Conservation (phyloP, 2,113 vertebrate species). For the Potamarius usumacintae region DNA sequence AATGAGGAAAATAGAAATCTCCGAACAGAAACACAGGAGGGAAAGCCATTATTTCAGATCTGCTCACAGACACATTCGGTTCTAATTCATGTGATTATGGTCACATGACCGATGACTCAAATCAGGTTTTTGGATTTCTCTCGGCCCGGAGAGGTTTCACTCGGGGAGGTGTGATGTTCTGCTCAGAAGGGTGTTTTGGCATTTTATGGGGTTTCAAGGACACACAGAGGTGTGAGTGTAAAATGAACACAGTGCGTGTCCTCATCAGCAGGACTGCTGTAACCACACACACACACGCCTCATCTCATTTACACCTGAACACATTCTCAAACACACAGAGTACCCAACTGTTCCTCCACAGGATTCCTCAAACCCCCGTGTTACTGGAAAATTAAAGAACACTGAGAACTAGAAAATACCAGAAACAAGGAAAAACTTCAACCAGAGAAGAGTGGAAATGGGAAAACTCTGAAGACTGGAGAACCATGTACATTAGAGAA, state of each 20-base stretch:
- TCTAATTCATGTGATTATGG: not conserved
- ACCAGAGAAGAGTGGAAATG: not conserved
- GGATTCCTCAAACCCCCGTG: not conserved
- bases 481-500: not conserved
- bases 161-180: not conserved
- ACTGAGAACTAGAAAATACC: not conserved
- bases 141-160: not conserved
- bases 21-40: not conserved
- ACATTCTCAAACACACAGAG: not conserved
- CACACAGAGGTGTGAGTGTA: conserved; percentile 11
- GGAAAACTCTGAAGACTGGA: not conserved
- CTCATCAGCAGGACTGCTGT: not conserved
- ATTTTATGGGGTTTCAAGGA: not conserved
- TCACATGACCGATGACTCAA: not conserved
- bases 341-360: not conserved
- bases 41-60: not conserved
- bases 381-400: not conserved
- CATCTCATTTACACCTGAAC: conserved; percentile 18
- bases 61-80: not conserved
- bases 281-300: not conserved
- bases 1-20: not conserved
- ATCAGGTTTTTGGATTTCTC: not conserved
- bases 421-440: not conserved
- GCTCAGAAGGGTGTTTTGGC: not conserved
- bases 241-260: conserved; percentile 7